A percentile compares a stretch with the other conserved stretches of the same genome.
Evolutionary conservation across 2,113 vertebrate genomes (phyloP).

Genomic region (Muscicapa adusta): DNA sequence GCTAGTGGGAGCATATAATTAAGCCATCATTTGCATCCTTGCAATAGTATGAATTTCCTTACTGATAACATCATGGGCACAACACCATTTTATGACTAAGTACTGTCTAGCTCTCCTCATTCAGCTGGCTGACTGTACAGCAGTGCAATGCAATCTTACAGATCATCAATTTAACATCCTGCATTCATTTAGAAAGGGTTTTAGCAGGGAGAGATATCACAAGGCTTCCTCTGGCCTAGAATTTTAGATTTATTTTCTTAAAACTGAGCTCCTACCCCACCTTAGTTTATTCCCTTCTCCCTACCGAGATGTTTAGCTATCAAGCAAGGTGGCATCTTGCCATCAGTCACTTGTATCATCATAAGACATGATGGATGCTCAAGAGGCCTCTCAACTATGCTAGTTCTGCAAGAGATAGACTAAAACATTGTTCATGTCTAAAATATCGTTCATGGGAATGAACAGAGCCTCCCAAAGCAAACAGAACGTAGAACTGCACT

Average conservation of each 20-base stretch:
- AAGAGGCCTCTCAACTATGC: neutral
- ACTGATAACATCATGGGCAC: slow-evolving; percentile 22
- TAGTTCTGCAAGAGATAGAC: neutral
- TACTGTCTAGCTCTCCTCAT: neutral
- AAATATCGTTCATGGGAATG: neutral
- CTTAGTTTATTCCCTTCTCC: neutral
- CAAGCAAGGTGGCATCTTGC: neutral
- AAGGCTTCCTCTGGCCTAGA: neutral
- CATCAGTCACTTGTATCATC: neutral
- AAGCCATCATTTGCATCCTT: slow-evolving; percentile 47
- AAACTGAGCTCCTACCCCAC: neutral
- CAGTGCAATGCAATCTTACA: neutral
- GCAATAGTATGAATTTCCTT: slow-evolving; percentile 8
- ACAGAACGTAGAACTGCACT: neutral
- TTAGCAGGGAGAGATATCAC: neutral
- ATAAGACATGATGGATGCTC: neutral
- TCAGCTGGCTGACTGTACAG: neutral
- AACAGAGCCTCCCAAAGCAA: neutral
- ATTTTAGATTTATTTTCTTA: neutral
- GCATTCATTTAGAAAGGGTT: neutral
- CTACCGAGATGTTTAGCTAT: neutral
- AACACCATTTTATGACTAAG: slow-evolving; percentile 21
- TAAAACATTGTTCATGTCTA: neutral
- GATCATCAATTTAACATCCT: neutral
- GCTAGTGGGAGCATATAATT: slow-evolving; percentile 29